phyloP scores from a whole-genome alignment of 2,888 invertebrate species.

The Tachina grossa region DNA sequence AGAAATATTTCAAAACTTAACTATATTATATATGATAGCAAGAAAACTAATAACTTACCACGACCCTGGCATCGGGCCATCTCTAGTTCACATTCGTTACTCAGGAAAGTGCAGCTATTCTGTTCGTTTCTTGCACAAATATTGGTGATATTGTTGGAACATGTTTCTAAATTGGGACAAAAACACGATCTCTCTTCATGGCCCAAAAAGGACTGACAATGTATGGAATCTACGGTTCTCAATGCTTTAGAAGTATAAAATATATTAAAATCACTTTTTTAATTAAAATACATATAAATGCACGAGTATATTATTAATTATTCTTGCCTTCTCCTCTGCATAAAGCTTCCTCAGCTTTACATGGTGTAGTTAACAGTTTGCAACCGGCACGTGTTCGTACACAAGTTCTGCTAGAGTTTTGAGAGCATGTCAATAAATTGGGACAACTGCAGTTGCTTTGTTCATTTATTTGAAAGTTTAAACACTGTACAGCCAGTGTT shows the following conservation, averaged over 20 bases:
- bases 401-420: constrained; percentile 17
- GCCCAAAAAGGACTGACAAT: constrained; percentile 33
- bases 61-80: constrained; percentile 29
- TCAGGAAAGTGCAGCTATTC: constrained; percentile 32
- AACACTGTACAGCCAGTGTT: constrained; percentile 36
- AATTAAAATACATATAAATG: neutral
- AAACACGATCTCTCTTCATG: constrained; percentile 28
- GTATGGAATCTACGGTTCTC: constrained; percentile 5
- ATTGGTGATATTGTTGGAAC: constrained; percentile 18
- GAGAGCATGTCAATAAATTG: constrained; percentile 49
- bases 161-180: constrained; percentile 45
- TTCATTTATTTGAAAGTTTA: constrained; percentile 43
- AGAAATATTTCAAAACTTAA: neutral
- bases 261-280: neutral
- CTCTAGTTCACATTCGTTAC: constrained; percentile 47
- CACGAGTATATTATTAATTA: no score
- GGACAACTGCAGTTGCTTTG: constrained; percentile 45
- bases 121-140: constrained; percentile 24
- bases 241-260: constrained; percentile 17
- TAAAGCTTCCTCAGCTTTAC: constrained; percentile 33
- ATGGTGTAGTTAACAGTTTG: constrained; percentile 40
- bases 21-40: neutral
- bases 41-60: neutral
- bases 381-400: constrained; percentile 35
- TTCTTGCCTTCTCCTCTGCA: constrained; percentile 49